Percentiles rank a stretch among this genome's conserved stretches.
Evolutionary conservation across 1,140 invertebrate genomes (phyloP).

Genomic region (Hyphantria cunea): DNA sequence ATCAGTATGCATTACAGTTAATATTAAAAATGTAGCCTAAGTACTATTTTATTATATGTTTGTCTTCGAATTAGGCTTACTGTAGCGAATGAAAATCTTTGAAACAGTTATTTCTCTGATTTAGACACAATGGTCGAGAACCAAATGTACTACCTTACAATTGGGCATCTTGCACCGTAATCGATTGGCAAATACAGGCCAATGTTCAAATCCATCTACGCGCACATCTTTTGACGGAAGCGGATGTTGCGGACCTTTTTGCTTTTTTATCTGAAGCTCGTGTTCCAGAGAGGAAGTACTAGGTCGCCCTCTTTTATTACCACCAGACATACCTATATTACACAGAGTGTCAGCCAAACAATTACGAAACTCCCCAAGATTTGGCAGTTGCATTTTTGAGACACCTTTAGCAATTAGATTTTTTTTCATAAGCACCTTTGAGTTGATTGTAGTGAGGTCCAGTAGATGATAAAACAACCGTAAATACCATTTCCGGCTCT

Average conservation of each 20-base stretch:
- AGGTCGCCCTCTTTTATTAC: background rate
- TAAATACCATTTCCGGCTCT: background rate
- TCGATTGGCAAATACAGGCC: slow-evolving; percentile 3
- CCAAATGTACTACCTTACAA: too few relatives aligned
- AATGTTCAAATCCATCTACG: background rate
- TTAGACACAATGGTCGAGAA: slow-evolving; percentile 7
- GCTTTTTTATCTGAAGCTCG: slow-evolving; percentile 1
- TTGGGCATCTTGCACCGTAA: slow-evolving; percentile 32
- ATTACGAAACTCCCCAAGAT: slow-evolving; percentile 1
- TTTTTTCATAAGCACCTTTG: slow-evolving; percentile 15
- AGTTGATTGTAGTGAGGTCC: slow-evolving; percentile 12
- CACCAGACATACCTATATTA: slow-evolving; percentile 1
- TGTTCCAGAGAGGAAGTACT: background rate
- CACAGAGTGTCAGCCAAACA: background rate
- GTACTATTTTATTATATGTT: slow-evolving; percentile 25
- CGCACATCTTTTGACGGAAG: slow-evolving; percentile 1
- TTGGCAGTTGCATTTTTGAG: background rate
- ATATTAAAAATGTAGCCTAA: slow-evolving; percentile 29
- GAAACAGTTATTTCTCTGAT: slow-evolving; percentile 1
- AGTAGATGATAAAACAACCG: slow-evolving; percentile 10
- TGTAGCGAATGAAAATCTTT: background rate
- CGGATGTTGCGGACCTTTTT: background rate
- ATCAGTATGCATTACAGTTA: slow-evolving; percentile 42
- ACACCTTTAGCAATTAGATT: slow-evolving; percentile 11
- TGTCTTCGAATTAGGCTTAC: slow-evolving; percentile 1